Evolutionary conservation across 2,113 vertebrate genomes (phyloP).

Genomic region (Crotalus horridus): DNA sequence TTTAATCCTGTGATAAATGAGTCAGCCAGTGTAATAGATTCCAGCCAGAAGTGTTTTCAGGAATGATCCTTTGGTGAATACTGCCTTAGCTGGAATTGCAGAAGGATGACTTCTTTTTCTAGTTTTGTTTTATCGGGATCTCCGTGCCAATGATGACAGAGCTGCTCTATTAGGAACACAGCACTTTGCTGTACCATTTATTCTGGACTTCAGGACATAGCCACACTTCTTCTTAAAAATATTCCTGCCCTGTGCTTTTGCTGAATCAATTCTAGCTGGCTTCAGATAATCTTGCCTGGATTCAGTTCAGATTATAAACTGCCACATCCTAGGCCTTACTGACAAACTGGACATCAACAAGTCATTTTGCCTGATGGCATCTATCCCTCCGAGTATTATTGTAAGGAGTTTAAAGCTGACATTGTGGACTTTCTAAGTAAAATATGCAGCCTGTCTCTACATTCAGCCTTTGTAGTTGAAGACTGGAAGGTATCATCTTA

Average conservation of each 20-base stretch:
- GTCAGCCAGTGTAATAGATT: background rate
- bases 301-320: background rate
- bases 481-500: background rate
- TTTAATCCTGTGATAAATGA: background rate
- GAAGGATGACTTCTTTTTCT: background rate
- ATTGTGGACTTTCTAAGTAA: background rate
- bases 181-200: background rate
- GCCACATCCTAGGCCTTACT: background rate
- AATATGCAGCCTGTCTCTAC: background rate
- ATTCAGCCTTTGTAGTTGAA: background rate
- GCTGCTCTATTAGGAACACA: conserved; percentile 14
- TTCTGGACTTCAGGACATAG: background rate
- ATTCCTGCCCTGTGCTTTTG: background rate
- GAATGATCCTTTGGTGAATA: background rate
- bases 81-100: background rate
- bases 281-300: background rate
- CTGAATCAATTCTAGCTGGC: background rate
- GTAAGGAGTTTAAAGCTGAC: background rate
- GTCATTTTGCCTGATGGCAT: background rate
- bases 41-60: background rate
- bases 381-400: background rate
- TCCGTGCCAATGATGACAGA: background rate
- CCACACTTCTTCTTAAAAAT: background rate
- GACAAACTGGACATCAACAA: background rate
- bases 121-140: background rate